A percentile compares a stretch with the other conserved stretches of the same genome.
Evolutionary conservation across 2,888 invertebrate species (phyloP).

Genomic region (Drosophila leonis): DNA sequence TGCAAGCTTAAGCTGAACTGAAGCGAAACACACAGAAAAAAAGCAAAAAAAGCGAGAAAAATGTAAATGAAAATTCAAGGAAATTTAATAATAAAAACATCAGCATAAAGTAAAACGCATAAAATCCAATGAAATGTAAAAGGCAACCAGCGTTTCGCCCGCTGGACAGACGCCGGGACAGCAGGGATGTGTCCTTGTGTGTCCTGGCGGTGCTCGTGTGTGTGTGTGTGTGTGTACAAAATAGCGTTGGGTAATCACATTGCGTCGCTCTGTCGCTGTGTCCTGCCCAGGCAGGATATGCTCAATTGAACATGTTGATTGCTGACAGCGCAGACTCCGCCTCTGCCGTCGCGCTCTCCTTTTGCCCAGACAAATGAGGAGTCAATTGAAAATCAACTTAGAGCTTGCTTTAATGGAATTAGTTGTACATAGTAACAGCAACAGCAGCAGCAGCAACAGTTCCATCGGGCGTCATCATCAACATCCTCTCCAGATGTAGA

Average conservation of each 20-base stretch:
- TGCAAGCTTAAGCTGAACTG: constrained; percentile 48
- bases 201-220: constrained; percentile 9
- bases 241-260: constrained; percentile 76
- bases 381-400: constrained; percentile 82
- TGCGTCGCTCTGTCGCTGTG: constrained; percentile 62
- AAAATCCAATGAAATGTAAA: constrained; percentile 82
- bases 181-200: constrained; percentile 25
- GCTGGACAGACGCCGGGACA: constrained; percentile 59
- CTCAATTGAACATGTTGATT: constrained; percentile 81
- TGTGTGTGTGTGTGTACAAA: constrained; percentile 58
- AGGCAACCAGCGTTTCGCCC: constrained; percentile 48
- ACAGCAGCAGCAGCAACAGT: constrained; percentile 8
- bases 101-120: constrained; percentile 81
- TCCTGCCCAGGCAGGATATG: constrained; percentile 74
- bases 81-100: constrained; percentile 82
- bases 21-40: constrained; percentile 39
- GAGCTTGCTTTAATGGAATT: constrained; percentile 81
- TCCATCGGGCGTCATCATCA: constrained; percentile 21
- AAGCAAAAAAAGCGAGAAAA: constrained; percentile 26
- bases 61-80: constrained; percentile 79
- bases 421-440: constrained; percentile 64
- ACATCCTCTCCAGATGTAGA: constrained; percentile 37
- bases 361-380: constrained; percentile 67
- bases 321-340: constrained; percentile 68
- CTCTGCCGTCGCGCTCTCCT: neutral